Conservation (phyloP, 2,888 invertebrate species). For the Chymomyza procnemis region DNA sequence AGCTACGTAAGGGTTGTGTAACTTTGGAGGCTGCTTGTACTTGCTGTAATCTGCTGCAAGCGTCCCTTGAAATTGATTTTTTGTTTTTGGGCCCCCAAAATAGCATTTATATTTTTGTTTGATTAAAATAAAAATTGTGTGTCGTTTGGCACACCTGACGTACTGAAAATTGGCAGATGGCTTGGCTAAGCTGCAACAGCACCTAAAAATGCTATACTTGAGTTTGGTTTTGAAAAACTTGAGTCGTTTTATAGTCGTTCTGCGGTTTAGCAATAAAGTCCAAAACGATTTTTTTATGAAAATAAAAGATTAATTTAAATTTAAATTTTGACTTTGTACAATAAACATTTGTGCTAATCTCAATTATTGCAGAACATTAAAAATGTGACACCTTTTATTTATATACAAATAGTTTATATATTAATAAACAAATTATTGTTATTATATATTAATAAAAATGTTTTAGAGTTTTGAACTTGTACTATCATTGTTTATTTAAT, state of each 20-base stretch:
- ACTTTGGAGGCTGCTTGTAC: background rate
- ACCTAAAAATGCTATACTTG: background rate
- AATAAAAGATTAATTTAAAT: no score
- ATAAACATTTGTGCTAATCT: no score
- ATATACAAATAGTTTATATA: no score
- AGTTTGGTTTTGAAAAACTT: background rate
- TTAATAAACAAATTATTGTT: no score
- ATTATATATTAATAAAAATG: no score
- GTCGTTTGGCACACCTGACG: slow-evolving; percentile 58
- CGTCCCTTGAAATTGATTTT: slow-evolving; percentile 43
- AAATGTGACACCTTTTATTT: no score
- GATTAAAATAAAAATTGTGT: slow-evolving; percentile 38
- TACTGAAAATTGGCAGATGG: slow-evolving; percentile 27
- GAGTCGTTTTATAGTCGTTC: background rate
- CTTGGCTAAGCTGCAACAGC: background rate
- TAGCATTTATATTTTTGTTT: slow-evolving; percentile 29
- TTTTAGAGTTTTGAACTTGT: no score
- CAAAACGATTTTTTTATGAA: no score
- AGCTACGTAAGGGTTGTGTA: background rate
- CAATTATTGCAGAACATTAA: no score
- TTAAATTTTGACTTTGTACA: no score
- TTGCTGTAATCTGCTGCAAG: slow-evolving; percentile 3
- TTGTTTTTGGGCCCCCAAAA: no score
- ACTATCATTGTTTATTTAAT: no score
- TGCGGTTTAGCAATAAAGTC: background rate